phyloP scores from a whole-genome alignment of 35 echinoderm and acorn worm species.

The Eucidaris tribuloides region DNA sequence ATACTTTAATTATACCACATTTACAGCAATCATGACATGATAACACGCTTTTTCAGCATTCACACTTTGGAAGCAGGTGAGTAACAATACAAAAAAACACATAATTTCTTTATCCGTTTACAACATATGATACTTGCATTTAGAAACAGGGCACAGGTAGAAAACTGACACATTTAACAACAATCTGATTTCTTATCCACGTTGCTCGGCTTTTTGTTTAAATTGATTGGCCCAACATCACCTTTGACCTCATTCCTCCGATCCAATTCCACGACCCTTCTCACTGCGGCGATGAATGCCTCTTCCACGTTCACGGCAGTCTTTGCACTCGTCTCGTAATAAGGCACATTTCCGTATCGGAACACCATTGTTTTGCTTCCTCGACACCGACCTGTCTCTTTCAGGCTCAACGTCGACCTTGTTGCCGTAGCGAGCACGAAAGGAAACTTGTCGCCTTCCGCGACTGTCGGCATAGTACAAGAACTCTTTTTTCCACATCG shows the following conservation, averaged over 20 bases:
- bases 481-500: conserved; percentile 99
- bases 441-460: conserved; percentile 72
- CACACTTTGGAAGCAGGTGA: too few relatives aligned
- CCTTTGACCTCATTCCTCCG: conserved; percentile 42
- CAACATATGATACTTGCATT: too few relatives aligned
- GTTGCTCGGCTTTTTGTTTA: conserved; percentile 83
- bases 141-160: too few relatives aligned
- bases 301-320: conserved; percentile 79
- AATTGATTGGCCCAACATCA: conserved; percentile 62
- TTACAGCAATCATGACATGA: too few relatives aligned
- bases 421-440: conserved; percentile 88
- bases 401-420: conserved; percentile 84
- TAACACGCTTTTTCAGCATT: too few relatives aligned
- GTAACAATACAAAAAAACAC: too few relatives aligned
- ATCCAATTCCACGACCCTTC: conserved; percentile 69
- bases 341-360: conserved; percentile 68
- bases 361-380: conserved; percentile 81
- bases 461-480: conserved; percentile 90
- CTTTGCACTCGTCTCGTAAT: conserved; percentile 97
- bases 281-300: conserved; percentile 66
- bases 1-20: too few relatives aligned
- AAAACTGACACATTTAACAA: conserved; percentile 13
- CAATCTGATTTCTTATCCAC: conserved; percentile 34
- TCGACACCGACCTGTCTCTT: conserved; percentile 57
- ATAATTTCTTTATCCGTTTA: too few relatives aligned